These are phyloP conservation scores for Acromyrmex charruanus DNA, from an alignment of 1,140 invertebrate species.

Conservation along the genomic window DNA sequence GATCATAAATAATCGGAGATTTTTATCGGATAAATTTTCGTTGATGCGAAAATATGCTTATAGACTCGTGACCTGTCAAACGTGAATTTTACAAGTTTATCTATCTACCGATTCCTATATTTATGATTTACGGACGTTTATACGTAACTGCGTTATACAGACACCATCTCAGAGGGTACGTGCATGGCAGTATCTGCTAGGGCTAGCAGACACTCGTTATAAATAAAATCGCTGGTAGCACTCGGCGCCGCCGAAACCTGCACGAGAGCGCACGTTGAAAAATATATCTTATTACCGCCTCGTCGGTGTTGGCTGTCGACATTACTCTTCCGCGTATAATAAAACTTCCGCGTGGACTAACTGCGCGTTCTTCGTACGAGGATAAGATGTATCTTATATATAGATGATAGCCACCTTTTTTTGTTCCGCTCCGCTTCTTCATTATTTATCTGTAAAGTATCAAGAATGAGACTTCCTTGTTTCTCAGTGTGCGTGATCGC, in stretches of 20 bases:
- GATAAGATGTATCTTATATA: conserved; percentile 39
- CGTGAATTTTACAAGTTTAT: neutral
- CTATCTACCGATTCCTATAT: conserved; percentile 15
- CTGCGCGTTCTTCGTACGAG: conserved; percentile 40
- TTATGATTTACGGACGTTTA: conserved; percentile 31
- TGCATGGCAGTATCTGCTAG: conserved; percentile 33
- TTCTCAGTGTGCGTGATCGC: neutral
- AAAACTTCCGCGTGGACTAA: conserved; percentile 63
- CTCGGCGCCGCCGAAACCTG: conserved; percentile 47
- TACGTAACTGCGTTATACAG: conserved; percentile 19
- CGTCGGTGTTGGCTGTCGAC: conserved; percentile 58
- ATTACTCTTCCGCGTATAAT: conserved; percentile 63
- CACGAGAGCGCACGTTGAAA: conserved; percentile 51
- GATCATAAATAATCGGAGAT: neutral
- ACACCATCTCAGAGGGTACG: conserved; percentile 22
- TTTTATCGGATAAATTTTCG: neutral
- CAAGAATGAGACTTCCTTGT: conserved; percentile 5
- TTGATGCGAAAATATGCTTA: neutral
- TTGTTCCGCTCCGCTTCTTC: conserved; percentile 10
- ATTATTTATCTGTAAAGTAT: conserved; percentile 41
- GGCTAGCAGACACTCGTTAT: conserved; percentile 35
- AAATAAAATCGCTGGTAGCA: conserved; percentile 56
- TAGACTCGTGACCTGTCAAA: neutral
- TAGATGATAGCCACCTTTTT: neutral
- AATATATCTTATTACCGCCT: conserved; percentile 65